Evolutionary conservation across 1,140 invertebrate species (phyloP).

Genomic region (Tigriopus japonicus): DNA sequence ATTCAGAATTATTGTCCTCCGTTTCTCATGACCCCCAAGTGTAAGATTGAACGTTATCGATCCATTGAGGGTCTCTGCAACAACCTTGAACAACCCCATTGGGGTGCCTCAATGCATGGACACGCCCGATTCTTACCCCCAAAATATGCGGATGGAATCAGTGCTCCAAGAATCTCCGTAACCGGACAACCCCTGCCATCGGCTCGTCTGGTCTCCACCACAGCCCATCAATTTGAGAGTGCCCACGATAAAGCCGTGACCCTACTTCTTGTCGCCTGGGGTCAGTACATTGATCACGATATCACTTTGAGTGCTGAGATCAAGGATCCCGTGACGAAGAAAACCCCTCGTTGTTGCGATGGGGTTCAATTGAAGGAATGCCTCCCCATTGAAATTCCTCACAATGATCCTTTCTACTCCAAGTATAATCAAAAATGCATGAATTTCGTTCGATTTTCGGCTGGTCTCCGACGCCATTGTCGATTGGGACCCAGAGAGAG

Average conservation of each 20-base stretch:
- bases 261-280: slow-evolving; percentile 80
- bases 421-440: slow-evolving; percentile 41
- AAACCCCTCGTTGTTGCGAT: slow-evolving; percentile 50
- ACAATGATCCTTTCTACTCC: slow-evolving; percentile 76
- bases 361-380: slow-evolving; percentile 60
- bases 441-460: slow-evolving; percentile 29
- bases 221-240: slow-evolving; percentile 65
- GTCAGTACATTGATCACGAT: slow-evolving; percentile 87
- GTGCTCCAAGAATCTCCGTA: background rate
- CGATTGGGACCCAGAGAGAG: slow-evolving; percentile 29
- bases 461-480: slow-evolving; percentile 1
- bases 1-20: slow-evolving; percentile 70
- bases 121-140: slow-evolving; percentile 29
- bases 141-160: slow-evolving; percentile 29
- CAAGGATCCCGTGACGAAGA: slow-evolving; percentile 25
- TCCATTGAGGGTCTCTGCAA: slow-evolving; percentile 78
- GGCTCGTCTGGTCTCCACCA: slow-evolving; percentile 60
- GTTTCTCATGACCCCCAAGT: slow-evolving; percentile 66
- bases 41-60: slow-evolving; percentile 40
- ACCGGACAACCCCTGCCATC: slow-evolving; percentile 47
- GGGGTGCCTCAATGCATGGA: slow-evolving; percentile 65
- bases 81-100: slow-evolving; percentile 70
- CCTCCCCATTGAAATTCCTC: slow-evolving; percentile 68
- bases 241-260: slow-evolving; percentile 84
- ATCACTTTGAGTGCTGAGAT: slow-evolving; percentile 58